Base-by-base conservation (phyloP, 2,888 invertebrate species). In the Dioctria linearis region DNA sequence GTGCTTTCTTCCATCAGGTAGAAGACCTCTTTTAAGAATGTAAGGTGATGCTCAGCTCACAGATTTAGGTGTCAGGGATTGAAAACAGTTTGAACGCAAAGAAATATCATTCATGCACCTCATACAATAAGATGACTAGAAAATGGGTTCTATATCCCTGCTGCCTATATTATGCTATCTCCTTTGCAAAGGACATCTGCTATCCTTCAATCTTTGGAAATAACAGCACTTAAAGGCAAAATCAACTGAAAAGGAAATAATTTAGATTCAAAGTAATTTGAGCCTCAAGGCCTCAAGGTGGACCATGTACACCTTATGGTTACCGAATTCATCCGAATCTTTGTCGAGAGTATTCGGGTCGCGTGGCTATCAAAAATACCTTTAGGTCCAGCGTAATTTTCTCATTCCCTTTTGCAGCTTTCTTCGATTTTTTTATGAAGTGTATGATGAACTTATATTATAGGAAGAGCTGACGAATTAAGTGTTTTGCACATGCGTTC, bases 221-320 rank as follows among this genome's bases (percentile, higher is more conserved):
- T 2, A 25, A 5, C 42, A 65, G 39, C 40, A 65, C 40, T 40
- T 65, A 43, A 66, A 66, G 5, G 59, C 9, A 79, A 75, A 76
- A 81, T 61, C 78, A 59, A 51, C 63, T 73, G 69, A 76, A 6
- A 66, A 67, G 69, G 78, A 81, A 81, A 81, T 76, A 80, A 81
- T 80, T 79, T 51, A 63, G 73, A 75, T 75, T 80, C 75, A 51
- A 80, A 51, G 81, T 81, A 81, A 81, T 81, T 81, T 80, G 76
- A 81, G 80, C 79, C 79, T 80, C 61, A 54, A 69, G 81, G 81
- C 66, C 79, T 80, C 79, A 81, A 81, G 81, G 76, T 81, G 79
- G 75, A 80, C 69, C 63, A 46, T 46, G 39, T 49, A 43, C 76
- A 76, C 76, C 61, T 76, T 76, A 76, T 63, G 63, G 76, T 37